Conservation (phyloP, 2,113 vertebrate genomes). For the Oreocharis arfaki region DNA sequence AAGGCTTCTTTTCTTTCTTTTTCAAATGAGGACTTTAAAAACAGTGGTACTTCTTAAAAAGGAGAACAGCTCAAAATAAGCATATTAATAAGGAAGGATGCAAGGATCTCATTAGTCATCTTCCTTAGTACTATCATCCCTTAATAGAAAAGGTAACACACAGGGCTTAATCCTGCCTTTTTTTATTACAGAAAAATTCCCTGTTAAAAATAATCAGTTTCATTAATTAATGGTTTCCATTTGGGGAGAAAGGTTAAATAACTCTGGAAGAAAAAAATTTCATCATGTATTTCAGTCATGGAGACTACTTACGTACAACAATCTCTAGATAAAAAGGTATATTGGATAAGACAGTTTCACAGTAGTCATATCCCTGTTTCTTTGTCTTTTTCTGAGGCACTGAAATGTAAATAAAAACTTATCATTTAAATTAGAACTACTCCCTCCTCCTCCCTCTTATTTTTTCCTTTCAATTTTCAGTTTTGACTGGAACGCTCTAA, state of each 20-base stretch:
- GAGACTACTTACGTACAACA: not conserved
- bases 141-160: not conserved
- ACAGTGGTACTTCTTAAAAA: not conserved
- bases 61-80: not conserved
- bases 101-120: not conserved
- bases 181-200: not conserved
- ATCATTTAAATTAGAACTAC: not conserved
- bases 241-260: not conserved
- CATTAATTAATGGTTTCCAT: not conserved
- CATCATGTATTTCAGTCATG: not conserved
- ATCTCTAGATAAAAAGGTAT: not conserved
- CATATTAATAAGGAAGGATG: not conserved
- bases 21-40: not conserved
- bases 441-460: not conserved
- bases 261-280: not conserved
- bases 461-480: not conserved
- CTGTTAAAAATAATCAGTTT: not conserved
- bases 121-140: not conserved
- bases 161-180: not conserved
- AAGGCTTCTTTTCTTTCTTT: not conserved
- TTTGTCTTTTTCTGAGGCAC: not conserved
- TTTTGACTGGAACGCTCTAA: slow-evolving; percentile 10
- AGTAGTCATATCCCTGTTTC: not conserved
- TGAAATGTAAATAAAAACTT: not conserved
- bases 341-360: not conserved